Evolutionary conservation across 2,888 invertebrate genomes (phyloP), one percentile per base, ranked within the genome.

Genomic region (Litoditis marina): DNA sequence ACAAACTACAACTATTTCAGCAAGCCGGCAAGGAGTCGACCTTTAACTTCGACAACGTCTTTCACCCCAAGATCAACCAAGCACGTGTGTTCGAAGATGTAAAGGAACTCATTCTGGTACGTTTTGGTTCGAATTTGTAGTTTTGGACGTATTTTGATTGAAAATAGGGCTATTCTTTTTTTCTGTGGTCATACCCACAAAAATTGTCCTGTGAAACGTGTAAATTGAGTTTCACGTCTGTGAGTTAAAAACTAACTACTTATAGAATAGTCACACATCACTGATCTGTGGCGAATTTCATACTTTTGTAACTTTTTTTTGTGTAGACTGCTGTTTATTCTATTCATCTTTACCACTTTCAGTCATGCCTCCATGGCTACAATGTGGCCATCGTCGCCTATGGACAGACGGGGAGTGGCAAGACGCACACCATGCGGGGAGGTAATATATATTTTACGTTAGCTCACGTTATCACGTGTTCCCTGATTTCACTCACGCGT

Each of bases 331-430:
- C 60, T n/a, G n/a, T n/a, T n/a, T n/a, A n/a, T n/a, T n/a, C n/a
- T n/a, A n/a, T 8, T 44, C 44, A 13, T 11, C 16, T 13, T 16
- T 13, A 47, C 25, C 28, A 13, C 39, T 50, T 67, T 49, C 61
- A 72, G 73, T 69, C 66, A 11, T 64, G 59, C n/a, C 67, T 77
- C 8, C 69, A 88, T 28, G 96, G 96, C 0, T 98, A 94, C 85
- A 96, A 95, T 84, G 96, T 95, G 84, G 96, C 96, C 0, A 92
- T 96, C 25, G 96, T 98, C 86, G 95, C 95, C 27, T 96, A 92
- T 51, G 87, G 87, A 1, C 87, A 87, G 76, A 87, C 87, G 0
- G 86, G 87, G 4, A 87, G 87, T 4, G 96, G 96, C 6, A 98
- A 98, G 85, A 98, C 96, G 0, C 94, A 91, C 82, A 96, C 96